Conservation (phyloP, 2,113 vertebrate genomes). For the Oenanthe oenanthe region DNA sequence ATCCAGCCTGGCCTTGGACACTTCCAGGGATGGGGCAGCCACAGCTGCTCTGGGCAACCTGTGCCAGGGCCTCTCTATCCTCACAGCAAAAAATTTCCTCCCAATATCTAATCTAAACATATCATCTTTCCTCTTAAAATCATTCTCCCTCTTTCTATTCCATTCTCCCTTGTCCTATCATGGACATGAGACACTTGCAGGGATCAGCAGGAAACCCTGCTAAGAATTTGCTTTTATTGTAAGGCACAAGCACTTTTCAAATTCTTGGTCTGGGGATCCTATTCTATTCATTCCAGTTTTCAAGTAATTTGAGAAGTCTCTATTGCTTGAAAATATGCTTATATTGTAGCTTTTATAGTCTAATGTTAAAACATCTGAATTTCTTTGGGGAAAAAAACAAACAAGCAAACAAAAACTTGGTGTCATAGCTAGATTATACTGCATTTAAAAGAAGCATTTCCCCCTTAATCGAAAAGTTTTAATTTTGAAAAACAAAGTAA, state of each 20-base stretch:
- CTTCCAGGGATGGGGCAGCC: not conserved
- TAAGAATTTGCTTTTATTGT: not conserved
- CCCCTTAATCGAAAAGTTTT: not conserved
- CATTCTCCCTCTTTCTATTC: not conserved
- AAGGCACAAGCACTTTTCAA: not conserved
- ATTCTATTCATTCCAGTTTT: not conserved
- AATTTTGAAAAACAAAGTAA: not conserved
- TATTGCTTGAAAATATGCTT: not conserved
- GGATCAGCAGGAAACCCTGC: not conserved
- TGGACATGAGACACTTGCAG: not conserved
- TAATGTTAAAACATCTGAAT: not conserved
- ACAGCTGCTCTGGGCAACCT: not conserved
- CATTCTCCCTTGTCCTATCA: not conserved
- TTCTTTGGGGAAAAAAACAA: not conserved
- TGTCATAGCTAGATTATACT: not conserved
- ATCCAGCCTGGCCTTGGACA: not conserved
- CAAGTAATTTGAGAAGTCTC: not conserved
- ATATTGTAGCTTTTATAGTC: not conserved
- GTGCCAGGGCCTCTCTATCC: fast-evolving
- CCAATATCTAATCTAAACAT: not conserved
- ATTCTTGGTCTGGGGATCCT: not conserved
- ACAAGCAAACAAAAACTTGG: not conserved
- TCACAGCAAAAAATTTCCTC: not conserved
- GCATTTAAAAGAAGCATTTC: not conserved
- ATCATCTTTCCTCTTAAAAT: not conserved